Evolutionary conservation across 2,888 invertebrate species (phyloP).

Genomic region (Trachelus tabidus): DNA sequence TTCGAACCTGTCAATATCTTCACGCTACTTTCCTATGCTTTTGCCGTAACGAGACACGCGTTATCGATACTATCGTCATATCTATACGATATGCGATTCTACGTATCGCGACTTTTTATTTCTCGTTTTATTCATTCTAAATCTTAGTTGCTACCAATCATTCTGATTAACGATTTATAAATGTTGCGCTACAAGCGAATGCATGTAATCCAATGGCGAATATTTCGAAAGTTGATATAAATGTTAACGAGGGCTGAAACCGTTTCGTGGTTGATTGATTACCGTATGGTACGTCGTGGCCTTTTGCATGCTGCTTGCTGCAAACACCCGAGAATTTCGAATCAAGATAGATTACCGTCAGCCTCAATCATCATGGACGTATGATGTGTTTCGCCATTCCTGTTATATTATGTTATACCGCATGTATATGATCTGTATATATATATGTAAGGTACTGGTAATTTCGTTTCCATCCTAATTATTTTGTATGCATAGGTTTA

Average conservation of each 20-base stretch:
- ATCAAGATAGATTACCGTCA: constrained; percentile 26
- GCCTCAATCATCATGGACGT: constrained; percentile 2
- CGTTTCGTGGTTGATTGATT: background rate
- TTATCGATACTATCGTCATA: background rate
- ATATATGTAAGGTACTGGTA: background rate
- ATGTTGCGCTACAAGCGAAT: background rate
- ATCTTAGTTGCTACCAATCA: background rate
- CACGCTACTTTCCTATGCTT: background rate
- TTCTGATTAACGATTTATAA: background rate
- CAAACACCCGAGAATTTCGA: constrained; percentile 26
- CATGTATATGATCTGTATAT: background rate
- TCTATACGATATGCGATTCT: background rate
- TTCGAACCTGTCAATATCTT: background rate
- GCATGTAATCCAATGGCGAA: background rate
- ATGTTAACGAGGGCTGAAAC: background rate
- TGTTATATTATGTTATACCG: background rate
- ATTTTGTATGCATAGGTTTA: constrained; percentile 43
- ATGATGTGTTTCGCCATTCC: background rate
- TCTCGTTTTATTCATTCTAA: background rate
- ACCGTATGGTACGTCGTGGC: background rate
- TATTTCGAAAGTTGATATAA: background rate
- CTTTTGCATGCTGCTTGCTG: constrained; percentile 5
- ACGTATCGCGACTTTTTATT: background rate
- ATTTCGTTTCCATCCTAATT: background rate
- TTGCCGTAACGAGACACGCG: background rate